Percentiles rank a stretch among this genome's conserved stretches.
Evolutionary conservation across 2,888 invertebrate genomes (phyloP).

Genomic region (Lamellibrachia satsuma): DNA sequence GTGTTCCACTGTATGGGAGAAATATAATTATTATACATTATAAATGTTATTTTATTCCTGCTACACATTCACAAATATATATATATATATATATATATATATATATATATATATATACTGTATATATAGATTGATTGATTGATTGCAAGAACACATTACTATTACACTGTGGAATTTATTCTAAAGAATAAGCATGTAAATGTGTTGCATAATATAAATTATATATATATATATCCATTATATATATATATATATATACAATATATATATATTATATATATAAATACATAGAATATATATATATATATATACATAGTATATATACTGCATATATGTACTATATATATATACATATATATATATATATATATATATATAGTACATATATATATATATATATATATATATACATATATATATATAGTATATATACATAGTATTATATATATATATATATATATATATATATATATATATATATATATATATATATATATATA

Average conservation of each 20-base stretch:
- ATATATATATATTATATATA: neutral
- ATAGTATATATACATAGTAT: neutral
- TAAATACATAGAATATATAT: neutral
- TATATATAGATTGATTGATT: neutral
- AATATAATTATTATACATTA: neutral
- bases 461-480: neutral
- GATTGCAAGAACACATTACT: neutral
- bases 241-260: neutral
- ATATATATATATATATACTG: neutral
- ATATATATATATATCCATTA: too few relatives aligned
- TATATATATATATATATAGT: neutral
- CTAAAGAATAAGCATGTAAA: constrained; percentile 21
- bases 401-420: constrained; percentile 28
- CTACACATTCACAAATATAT: neutral
- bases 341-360: neutral
- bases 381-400: constrained; percentile 29
- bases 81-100: constrained; percentile 26
- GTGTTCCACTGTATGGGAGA: neutral
- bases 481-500: neutral
- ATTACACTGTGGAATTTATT: constrained; percentile 21
- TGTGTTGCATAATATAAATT: too few relatives aligned
- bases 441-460: neutral
- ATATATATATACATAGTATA: constrained; percentile 24
- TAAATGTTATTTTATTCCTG: neutral
- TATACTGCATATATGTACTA: constrained; percentile 23